A percentile compares a stretch with the other conserved stretches of the same genome.
Conservation (phyloP, 2,797 vertebrate genomes). For the Bradypodion pumilum region DNA sequence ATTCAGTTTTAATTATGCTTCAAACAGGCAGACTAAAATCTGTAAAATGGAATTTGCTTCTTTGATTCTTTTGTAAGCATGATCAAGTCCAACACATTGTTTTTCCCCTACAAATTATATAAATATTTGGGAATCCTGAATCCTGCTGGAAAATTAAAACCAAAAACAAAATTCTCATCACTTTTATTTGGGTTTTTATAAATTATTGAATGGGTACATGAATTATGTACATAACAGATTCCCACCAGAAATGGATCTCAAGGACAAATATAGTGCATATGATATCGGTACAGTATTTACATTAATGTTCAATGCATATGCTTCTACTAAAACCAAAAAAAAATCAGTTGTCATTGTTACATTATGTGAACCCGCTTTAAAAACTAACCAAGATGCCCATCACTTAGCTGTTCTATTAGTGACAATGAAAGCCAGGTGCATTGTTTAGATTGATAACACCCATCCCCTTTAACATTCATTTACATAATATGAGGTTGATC, state of each 20-base stretch:
- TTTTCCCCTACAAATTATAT: neutral
- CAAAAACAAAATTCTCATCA: slow-evolving; percentile 72
- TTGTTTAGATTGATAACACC: neutral
- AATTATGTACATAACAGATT: slow-evolving; percentile 69
- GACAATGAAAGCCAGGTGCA: neutral
- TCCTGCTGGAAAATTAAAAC: slow-evolving; percentile 21
- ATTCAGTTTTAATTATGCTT: neutral
- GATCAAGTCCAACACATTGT: neutral
- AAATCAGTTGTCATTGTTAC: slow-evolving; percentile 39
- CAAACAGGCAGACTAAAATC: neutral
- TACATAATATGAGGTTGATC: neutral
- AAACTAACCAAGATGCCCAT: neutral
- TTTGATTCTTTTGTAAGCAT: neutral
- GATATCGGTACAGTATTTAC: slow-evolving; percentile 69
- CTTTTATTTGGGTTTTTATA: slow-evolving; percentile 75
- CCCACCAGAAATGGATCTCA: slow-evolving; percentile 66
- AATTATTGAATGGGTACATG: slow-evolving; percentile 78
- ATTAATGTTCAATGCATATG: slow-evolving; percentile 61
- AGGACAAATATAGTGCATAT: slow-evolving; percentile 66
- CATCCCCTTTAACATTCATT: neutral
- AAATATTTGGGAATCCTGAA: neutral
- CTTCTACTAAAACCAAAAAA: slow-evolving; percentile 65
- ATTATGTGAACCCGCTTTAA: neutral
- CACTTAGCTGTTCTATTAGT: neutral
- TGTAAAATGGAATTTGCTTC: neutral